A percentile compares a stretch with the other conserved stretches of the same genome.
Conservation (phyloP, 2,888 invertebrate genomes). For the Hybos culiciformis region DNA sequence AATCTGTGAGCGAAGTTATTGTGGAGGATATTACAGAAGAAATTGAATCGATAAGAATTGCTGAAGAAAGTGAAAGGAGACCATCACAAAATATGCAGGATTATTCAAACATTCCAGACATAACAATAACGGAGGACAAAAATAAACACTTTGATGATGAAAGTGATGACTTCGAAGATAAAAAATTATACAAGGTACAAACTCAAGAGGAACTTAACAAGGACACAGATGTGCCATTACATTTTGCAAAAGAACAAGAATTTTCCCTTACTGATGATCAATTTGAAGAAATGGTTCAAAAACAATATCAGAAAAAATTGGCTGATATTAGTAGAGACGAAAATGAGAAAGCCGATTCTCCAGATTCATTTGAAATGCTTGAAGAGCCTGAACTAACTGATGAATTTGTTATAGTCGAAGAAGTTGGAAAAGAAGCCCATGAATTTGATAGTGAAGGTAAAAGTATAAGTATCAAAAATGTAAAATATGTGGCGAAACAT, state of each 20-base stretch:
- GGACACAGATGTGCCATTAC: conserved; percentile 24
- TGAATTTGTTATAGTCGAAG: conserved; percentile 78
- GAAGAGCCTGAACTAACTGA: conserved; percentile 78
- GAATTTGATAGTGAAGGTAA: conserved; percentile 74
- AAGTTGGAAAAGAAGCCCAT: conserved; percentile 73
- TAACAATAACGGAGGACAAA: conserved; percentile 33
- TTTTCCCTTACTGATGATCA: conserved; percentile 26
- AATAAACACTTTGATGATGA: conserved; percentile 21
- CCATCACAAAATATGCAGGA: conserved; percentile 34
- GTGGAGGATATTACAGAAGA: conserved; percentile 34
- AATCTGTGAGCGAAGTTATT: conserved; percentile 31
- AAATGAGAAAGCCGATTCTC: conserved; percentile 53
- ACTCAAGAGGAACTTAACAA: conserved; percentile 31
- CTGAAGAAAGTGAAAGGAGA: conserved; percentile 24
- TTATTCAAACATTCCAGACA: conserved; percentile 34
- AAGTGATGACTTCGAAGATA: conserved; percentile 30
- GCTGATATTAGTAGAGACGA: conserved; percentile 45
- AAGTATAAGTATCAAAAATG: conserved; percentile 52
- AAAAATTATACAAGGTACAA: conserved; percentile 27
- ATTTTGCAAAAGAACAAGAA: conserved; percentile 20
- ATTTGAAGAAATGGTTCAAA: conserved; percentile 35
- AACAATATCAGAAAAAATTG: conserved; percentile 41
- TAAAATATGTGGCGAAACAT: conserved; percentile 44
- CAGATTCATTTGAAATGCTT: conserved; percentile 77
- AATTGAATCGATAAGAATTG: conserved; percentile 21